These are phyloP conservation scores for Hirtodrosophila trivittata DNA, from an alignment of 2,888 invertebrate genomes.

Conservation along the genomic window DNA sequence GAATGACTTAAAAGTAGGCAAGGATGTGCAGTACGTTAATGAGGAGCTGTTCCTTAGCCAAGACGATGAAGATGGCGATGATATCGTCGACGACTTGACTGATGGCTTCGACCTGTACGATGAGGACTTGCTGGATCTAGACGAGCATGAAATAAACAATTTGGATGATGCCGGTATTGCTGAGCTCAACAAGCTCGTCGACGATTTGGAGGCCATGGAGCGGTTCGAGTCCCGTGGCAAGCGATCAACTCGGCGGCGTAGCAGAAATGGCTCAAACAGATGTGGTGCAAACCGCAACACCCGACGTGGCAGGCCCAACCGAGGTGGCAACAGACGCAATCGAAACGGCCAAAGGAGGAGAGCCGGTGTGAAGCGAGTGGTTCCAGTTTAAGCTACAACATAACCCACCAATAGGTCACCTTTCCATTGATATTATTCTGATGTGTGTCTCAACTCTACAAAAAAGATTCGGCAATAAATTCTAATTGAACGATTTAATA, in stretches of 20 bases:
- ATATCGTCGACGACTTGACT: conserved; percentile 42
- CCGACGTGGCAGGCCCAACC: conserved; percentile 7
- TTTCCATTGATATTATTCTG: conserved; percentile 3
- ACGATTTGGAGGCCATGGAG: conserved; percentile 5
- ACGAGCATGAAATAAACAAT: background rate
- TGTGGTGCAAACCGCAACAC: conserved; percentile 7
- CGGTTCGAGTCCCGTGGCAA: conserved; percentile 3
- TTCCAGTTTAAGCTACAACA: background rate
- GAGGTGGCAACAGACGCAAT: conserved; percentile 4
- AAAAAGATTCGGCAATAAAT: too few species aligned
- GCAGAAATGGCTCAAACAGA: conserved; percentile 3
- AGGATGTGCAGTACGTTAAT: conserved; percentile 27
- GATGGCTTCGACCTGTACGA: conserved; percentile 6
- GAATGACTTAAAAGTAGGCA: conserved; percentile 21
- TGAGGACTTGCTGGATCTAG: background rate
- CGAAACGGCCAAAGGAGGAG: conserved; percentile 2
- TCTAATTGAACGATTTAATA: too few species aligned
- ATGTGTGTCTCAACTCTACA: background rate
- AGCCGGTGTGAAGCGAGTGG: background rate
- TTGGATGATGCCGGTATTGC: conserved; percentile 11
- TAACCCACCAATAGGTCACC: background rate
- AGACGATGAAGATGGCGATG: conserved; percentile 48
- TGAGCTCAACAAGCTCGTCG: conserved; percentile 17
- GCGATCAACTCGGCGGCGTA: conserved; percentile 8
- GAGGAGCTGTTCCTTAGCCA: conserved; percentile 15